Conservation (phyloP, 1,140 invertebrate genomes). For the Prorops nasuta region DNA sequence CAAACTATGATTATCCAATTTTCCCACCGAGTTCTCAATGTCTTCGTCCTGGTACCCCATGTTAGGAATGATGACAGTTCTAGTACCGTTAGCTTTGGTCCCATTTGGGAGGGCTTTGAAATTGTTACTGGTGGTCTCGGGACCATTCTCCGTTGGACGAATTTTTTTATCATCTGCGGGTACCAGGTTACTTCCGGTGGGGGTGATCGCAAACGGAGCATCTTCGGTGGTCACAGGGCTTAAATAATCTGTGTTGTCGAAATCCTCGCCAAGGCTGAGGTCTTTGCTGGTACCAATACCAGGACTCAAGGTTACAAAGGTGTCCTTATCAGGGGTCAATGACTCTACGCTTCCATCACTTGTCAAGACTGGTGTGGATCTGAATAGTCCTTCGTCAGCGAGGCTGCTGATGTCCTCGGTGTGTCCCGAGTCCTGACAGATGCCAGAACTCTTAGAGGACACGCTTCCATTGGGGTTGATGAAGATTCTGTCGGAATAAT, state of each 20-base stretch:
- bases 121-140: neutral
- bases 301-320: slow-evolving; percentile 53
- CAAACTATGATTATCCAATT: neutral
- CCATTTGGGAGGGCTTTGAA: neutral
- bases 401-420: slow-evolving; percentile 38
- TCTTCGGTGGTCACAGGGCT: slow-evolving; percentile 24
- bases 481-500: neutral
- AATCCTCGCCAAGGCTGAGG: slow-evolving; percentile 20
- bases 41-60: slow-evolving; percentile 13
- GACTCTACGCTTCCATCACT: slow-evolving; percentile 35
- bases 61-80: slow-evolving; percentile 5
- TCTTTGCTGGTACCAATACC: slow-evolving; percentile 36
- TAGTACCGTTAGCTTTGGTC: no score
- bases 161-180: slow-evolving; percentile 1
- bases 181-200: slow-evolving; percentile 19
- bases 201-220: slow-evolving; percentile 4
- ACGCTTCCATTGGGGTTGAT: slow-evolving; percentile 3
- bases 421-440: slow-evolving; percentile 29
- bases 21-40: neutral
- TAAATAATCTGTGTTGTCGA: slow-evolving; percentile 16
- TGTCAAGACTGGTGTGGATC: slow-evolving; percentile 26
- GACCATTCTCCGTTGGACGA: neutral
- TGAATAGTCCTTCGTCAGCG: slow-evolving; percentile 30
- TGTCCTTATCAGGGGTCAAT: slow-evolving; percentile 52
- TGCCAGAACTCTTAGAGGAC: slow-evolving; percentile 35